These are phyloP conservation scores for Synergus laeviventris DNA, from an alignment of 2,888 invertebrate species.

Conservation along the genomic window DNA sequence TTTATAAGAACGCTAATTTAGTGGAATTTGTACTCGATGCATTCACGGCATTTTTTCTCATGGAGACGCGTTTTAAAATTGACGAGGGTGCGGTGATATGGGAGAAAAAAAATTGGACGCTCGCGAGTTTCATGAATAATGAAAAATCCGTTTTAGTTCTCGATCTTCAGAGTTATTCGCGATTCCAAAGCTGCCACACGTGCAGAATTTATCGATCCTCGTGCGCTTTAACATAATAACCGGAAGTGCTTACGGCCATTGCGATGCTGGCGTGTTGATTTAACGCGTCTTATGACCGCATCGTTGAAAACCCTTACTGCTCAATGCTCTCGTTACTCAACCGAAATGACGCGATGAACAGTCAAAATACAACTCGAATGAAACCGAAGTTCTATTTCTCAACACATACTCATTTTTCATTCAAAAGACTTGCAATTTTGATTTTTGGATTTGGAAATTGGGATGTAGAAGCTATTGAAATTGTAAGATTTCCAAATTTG, in stretches of 20 bases:
- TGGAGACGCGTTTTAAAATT: background rate
- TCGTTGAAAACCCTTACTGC: constrained; percentile 54
- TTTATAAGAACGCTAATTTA: background rate
- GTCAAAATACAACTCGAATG: constrained; percentile 42
- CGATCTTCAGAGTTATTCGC: background rate
- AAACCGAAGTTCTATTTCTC: background rate
- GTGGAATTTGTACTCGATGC: background rate
- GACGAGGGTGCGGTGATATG: background rate
- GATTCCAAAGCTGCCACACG: background rate
- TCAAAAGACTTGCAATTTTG: background rate
- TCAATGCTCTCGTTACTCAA: constrained; percentile 58
- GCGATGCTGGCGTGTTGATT: constrained; percentile 17
- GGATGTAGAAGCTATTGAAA: background rate
- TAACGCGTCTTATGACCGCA: constrained; percentile 23
- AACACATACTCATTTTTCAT: background rate
- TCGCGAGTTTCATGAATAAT: constrained; percentile 15
- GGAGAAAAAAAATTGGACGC: background rate
- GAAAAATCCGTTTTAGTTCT: background rate
- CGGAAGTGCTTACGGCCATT: constrained; percentile 28
- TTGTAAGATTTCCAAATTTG: background rate
- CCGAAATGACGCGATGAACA: constrained; percentile 38
- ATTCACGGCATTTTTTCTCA: background rate
- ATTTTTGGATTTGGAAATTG: background rate
- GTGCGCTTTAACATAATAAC: constrained; percentile 18
- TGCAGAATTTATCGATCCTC: constrained; percentile 6